Conservation (phyloP, 2,797 vertebrate genomes). For the Xenops minutus region DNA sequence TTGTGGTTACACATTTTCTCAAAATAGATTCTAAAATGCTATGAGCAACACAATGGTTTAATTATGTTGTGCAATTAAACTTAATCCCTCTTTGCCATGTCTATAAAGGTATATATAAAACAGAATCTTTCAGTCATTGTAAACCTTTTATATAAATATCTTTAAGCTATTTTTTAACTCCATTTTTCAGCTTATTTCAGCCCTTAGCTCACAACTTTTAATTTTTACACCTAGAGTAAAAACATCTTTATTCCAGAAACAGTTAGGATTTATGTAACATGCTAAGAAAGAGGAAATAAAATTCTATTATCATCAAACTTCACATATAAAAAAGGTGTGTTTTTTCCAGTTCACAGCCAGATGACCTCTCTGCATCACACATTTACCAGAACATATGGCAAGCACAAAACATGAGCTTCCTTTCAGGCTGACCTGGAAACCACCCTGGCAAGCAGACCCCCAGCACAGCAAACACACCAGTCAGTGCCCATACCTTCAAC, state of each 20-base stretch:
- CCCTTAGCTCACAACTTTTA: not conserved
- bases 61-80: not conserved
- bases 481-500: conserved; percentile 84
- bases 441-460: not conserved
- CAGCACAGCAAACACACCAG: not conserved
- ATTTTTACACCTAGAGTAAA: not conserved
- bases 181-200: not conserved
- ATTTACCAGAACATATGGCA: not conserved
- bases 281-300: not conserved
- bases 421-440: not conserved
- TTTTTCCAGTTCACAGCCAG: not conserved
- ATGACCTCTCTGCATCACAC: not conserved
- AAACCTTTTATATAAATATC: not conserved
- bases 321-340: not conserved
- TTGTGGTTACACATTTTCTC: not conserved
- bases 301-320: not conserved
- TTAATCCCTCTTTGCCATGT: not conserved
- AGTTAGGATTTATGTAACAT: not conserved
- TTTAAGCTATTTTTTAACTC: not conserved
- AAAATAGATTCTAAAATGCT: not conserved
- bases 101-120: not conserved
- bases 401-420: not conserved
- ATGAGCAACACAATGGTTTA: not conserved
- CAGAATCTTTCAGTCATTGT: not conserved
- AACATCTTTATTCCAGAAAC: not conserved